Conservation (phyloP, 2,113 vertebrate genomes). For the Hydropotes inermis region DNA sequence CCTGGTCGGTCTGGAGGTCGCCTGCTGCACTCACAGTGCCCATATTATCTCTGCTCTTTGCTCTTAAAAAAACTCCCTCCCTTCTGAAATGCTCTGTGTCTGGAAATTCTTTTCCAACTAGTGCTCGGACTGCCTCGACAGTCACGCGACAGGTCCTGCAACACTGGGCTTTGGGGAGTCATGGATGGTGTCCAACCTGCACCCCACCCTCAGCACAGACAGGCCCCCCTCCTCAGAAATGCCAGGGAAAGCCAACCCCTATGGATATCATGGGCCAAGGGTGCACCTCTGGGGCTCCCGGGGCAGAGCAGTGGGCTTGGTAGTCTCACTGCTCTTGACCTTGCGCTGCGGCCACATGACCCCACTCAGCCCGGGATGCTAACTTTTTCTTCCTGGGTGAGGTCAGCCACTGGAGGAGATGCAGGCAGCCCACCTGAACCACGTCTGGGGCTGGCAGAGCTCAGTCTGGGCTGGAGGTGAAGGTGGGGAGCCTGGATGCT, state of each 20-base stretch:
- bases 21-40: fast-evolving
- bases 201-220: not conserved
- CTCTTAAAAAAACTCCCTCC: not conserved
- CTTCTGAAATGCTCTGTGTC: not conserved
- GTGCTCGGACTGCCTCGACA: not conserved
- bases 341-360: fast-evolving
- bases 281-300: not conserved
- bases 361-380: not conserved
- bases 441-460: fast-evolving
- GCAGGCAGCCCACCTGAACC: fast-evolving
- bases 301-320: not conserved
- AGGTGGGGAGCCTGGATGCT: not conserved
- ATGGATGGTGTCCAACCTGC: no score
- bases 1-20: fast-evolving
- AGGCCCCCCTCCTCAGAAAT: not conserved
- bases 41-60: not conserved
- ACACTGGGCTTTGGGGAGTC: not conserved
- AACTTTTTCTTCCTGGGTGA: not conserved
- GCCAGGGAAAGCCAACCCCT: not conserved
- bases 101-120: not conserved
- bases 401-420: not conserved
- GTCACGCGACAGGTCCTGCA: not conserved
- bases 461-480: not conserved
- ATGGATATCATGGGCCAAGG: fast-evolving
- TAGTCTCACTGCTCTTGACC: not conserved